Evolutionary conservation across 2,113 vertebrate species (phyloP).

Genomic region (Melanotaenia duboulayi): DNA sequence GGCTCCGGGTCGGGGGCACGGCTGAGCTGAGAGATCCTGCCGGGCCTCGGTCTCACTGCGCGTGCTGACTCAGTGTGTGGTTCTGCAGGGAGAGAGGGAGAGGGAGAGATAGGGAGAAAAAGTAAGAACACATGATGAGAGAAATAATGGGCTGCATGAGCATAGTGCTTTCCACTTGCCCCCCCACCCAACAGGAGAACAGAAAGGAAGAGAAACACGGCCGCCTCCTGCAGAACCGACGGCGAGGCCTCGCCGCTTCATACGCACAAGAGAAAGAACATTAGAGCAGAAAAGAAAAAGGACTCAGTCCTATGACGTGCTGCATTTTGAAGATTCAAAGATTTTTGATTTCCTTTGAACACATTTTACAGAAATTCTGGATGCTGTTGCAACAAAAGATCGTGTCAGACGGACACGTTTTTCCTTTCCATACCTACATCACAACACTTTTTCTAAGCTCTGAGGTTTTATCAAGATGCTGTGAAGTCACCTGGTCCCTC

Average conservation of each 20-base stretch:
- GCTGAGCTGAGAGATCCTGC: constrained; percentile 96
- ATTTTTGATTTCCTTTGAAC: too few species aligned
- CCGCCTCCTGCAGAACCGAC: constrained; percentile 61
- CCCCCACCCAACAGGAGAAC: constrained; percentile 72
- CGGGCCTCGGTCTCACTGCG: constrained; percentile 95
- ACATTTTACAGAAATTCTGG: not conserved
- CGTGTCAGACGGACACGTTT: too few species aligned
- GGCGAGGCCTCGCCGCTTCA: constrained; percentile 56
- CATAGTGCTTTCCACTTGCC: constrained; percentile 84
- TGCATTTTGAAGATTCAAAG: too few species aligned
- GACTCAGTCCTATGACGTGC: not conserved
- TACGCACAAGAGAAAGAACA: constrained; percentile 11
- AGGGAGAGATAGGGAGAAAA: constrained; percentile 89
- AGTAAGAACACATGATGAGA: constrained; percentile 93
- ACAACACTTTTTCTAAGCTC: too few species aligned
- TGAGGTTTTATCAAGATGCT: too few species aligned
- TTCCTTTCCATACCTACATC: too few species aligned
- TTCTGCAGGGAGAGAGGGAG: constrained; percentile 94
- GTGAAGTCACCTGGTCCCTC: too few species aligned
- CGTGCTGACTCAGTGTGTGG: constrained; percentile 99
- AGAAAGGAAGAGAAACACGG: constrained; percentile 65
- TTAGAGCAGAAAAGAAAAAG: not conserved
- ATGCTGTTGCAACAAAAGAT: too few species aligned
- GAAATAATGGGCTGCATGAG: constrained; percentile 95
- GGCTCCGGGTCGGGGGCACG: constrained; percentile 96